These are phyloP conservation scores for Phrynocephalus forsythii DNA, from an alignment of 2,797 vertebrate genomes.

Conservation along the genomic window DNA sequence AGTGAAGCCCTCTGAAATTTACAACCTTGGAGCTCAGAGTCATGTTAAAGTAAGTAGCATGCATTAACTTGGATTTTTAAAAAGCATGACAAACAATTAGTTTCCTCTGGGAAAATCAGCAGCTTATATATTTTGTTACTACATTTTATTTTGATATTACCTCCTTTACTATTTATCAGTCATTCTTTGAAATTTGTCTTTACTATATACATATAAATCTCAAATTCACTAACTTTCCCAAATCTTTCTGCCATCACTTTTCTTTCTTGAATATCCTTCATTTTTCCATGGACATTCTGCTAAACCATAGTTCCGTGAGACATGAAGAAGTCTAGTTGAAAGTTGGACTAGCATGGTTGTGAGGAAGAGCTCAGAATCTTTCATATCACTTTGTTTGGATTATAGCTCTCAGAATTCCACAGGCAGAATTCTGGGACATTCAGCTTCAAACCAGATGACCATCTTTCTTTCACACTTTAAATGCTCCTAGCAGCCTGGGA, in stretches of 20 bases:
- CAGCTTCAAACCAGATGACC: too few species aligned
- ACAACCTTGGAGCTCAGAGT: constrained; percentile 98
- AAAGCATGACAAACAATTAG: neutral
- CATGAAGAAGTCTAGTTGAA: too few species aligned
- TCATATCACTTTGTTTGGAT: too few species aligned
- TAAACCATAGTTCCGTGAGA: too few species aligned
- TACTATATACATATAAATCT: neutral
- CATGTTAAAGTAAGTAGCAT: constrained; percentile 91
- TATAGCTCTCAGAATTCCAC: too few species aligned
- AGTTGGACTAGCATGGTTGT: too few species aligned
- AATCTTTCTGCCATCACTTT: neutral
- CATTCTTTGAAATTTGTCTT: neutral
- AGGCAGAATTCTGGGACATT: too few species aligned
- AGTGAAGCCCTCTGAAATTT: constrained; percentile 95
- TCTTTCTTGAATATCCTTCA: neutral
- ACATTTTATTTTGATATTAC: neutral
- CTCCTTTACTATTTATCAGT: neutral
- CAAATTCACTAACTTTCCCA: neutral
- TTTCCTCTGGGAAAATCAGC: neutral
- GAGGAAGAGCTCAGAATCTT: too few species aligned
- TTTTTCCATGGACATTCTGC: too few species aligned
- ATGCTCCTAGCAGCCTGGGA: too few species aligned
- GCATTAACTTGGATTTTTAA: neutral
- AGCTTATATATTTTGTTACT: neutral
- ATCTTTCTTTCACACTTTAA: too few species aligned